Conservation (phyloP, 2,113 vertebrate genomes). For the Sardina pilchardus region DNA sequence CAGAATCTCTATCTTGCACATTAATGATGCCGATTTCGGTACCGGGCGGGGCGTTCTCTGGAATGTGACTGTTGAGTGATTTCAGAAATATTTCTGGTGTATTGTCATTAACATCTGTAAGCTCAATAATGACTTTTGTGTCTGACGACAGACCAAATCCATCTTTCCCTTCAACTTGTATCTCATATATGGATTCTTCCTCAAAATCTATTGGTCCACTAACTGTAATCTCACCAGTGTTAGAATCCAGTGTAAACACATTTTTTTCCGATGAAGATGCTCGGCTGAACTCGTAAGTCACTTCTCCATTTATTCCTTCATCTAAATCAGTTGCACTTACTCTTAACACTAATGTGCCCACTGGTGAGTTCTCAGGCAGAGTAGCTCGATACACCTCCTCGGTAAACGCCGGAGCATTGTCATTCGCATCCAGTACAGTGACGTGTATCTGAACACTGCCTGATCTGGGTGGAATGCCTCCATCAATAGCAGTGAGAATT, state of each 20-base stretch:
- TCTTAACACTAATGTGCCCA: conserved; percentile 41
- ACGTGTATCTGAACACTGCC: conserved; percentile 57
- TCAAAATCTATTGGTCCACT: conserved; percentile 46
- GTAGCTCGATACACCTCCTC: conserved; percentile 56
- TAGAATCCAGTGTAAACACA: not conserved
- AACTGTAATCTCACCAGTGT: conserved; percentile 39
- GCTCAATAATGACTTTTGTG: conserved; percentile 61
- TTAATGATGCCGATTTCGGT: conserved; percentile 67
- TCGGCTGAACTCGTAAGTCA: conserved; percentile 60
- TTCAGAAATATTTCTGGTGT: conserved; percentile 58
- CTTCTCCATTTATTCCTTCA: conserved; percentile 63
- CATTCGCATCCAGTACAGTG: conserved; percentile 62
- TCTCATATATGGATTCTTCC: conserved; percentile 37
- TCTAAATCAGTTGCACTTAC: conserved; percentile 62
- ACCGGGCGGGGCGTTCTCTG: conserved; percentile 55
- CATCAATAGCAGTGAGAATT: conserved; percentile 59
- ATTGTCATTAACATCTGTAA: conserved; percentile 52
- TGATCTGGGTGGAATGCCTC: conserved; percentile 58
- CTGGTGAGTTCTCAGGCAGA: conserved; percentile 59
- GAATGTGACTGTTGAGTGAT: conserved; percentile 54
- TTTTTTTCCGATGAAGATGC: not conserved
- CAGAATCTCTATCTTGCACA: conserved; percentile 65
- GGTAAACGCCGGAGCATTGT: conserved; percentile 58
- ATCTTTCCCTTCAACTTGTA: conserved; percentile 63
- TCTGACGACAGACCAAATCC: conserved; percentile 20